phyloP scores from a whole-genome alignment of 2,888 invertebrate genomes.

The Hemaris fuciformis region DNA sequence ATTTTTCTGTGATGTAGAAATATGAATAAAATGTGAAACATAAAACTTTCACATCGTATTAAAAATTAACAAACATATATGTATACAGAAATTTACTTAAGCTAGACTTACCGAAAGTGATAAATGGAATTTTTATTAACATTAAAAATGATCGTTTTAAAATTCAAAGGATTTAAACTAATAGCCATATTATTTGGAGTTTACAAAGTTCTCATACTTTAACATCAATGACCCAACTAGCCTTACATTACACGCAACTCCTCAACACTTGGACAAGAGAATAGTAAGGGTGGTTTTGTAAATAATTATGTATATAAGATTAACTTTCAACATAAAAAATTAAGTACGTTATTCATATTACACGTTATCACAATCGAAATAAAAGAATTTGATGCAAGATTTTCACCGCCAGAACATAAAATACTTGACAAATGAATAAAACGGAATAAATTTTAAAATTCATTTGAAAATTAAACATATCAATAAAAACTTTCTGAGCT shows the following conservation, averaged over 20 bases:
- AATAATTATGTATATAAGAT: conserved; percentile 29
- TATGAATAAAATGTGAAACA: too few species aligned
- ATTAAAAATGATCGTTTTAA: too few species aligned
- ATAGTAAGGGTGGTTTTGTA: neutral
- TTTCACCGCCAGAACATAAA: neutral
- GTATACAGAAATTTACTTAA: too few species aligned
- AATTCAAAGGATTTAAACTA: too few species aligned
- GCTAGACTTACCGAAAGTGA: too few species aligned
- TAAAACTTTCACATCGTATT: too few species aligned
- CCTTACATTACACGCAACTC: neutral
- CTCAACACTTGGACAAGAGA: neutral
- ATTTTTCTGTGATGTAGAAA: too few species aligned
- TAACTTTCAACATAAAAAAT: conserved; percentile 21
- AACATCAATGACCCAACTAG: neutral
- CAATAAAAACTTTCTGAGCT: neutral
- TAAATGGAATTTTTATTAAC: neutral
- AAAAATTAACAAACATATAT: too few species aligned
- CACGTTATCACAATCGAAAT: conserved; percentile 12
- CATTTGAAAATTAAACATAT: neutral
- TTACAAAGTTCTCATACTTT: neutral
- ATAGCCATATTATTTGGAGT: too few species aligned
- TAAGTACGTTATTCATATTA: conserved; percentile 44
- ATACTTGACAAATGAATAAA: neutral
- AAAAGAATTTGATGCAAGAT: neutral
- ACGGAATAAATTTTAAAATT: neutral